These are phyloP conservation scores for Agrypnus murinus DNA, from an alignment of 2,888 invertebrate genomes.

Conservation along the genomic window DNA sequence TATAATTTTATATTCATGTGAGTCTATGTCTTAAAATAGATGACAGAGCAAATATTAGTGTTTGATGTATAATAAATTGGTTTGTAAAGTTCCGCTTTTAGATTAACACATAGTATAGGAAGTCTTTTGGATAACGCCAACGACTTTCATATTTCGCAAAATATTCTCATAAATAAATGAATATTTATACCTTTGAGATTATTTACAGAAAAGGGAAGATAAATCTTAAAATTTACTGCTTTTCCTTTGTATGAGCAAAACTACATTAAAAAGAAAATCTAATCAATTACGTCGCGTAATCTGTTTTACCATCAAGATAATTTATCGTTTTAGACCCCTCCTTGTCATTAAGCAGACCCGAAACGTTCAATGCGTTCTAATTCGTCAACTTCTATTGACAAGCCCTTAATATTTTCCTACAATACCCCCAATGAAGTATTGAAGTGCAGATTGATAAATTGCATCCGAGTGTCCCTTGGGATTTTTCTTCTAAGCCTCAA, in stretches of 20 bases:
- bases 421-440: constrained; percentile 18
- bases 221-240: not conserved
- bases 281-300: constrained; percentile 32
- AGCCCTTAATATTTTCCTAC: constrained; percentile 29
- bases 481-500: too few relatives aligned
- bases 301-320: constrained; percentile 19
- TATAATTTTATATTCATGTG: too few relatives aligned
- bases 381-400: constrained; percentile 37
- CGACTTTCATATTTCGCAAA: too few relatives aligned
- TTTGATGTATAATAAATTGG: too few relatives aligned
- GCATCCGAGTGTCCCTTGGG: not conserved
- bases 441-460: constrained; percentile 29
- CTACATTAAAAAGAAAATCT: constrained; percentile 12
- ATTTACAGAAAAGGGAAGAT: too few relatives aligned
- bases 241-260: not conserved
- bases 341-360: constrained; percentile 41
- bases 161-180: too few relatives aligned
- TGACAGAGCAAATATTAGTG: too few relatives aligned
- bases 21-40: too few relatives aligned
- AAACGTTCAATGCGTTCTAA: constrained; percentile 29
- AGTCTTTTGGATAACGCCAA: too few relatives aligned
- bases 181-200: too few relatives aligned
- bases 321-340: constrained; percentile 29
- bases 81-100: too few relatives aligned
- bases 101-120: too few relatives aligned